phyloP scores from a whole-genome alignment of 2,888 invertebrate genomes.

The Tuberolachnus salignus region DNA sequence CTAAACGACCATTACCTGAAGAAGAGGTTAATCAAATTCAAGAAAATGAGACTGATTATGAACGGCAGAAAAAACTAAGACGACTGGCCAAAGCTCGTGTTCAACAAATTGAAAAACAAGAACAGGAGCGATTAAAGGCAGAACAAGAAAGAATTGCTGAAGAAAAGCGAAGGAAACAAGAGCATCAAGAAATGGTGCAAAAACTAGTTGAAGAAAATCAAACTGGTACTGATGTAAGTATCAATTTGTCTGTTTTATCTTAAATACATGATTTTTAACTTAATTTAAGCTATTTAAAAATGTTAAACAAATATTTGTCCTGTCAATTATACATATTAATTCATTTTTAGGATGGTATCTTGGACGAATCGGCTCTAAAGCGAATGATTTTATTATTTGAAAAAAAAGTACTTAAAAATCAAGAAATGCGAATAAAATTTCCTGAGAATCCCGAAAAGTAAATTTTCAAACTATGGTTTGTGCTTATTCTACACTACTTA shows the following conservation, averaged over 20 bases:
- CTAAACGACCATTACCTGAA: slow-evolving; percentile 73
- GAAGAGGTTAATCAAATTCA: slow-evolving; percentile 69
- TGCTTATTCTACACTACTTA: slow-evolving; percentile 20
- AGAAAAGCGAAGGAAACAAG: slow-evolving; percentile 50
- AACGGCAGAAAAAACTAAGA: slow-evolving; percentile 62
- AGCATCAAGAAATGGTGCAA: slow-evolving; percentile 54
- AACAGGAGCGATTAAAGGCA: slow-evolving; percentile 56
- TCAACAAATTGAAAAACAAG: slow-evolving; percentile 58
- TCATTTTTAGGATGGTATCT: slow-evolving; percentile 73
- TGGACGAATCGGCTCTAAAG: slow-evolving; percentile 88
- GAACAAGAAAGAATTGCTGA: slow-evolving; percentile 48
- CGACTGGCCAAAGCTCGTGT: slow-evolving; percentile 60
- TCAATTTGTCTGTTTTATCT: not conserved
- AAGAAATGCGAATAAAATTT: slow-evolving; percentile 98
- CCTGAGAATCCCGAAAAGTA: slow-evolving; percentile 93
- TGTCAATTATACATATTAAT: no score
- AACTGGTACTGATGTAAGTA: slow-evolving; percentile 37
- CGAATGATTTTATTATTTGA: slow-evolving; percentile 91
- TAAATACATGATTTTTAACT: no score
- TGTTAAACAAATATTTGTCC: no score
- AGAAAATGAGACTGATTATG: slow-evolving; percentile 68
- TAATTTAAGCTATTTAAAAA: no score
- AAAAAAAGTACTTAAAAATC: slow-evolving; percentile 89
- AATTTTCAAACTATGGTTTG: slow-evolving; percentile 55
- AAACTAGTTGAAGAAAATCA: slow-evolving; percentile 52